Base-by-base conservation (phyloP, 2,113 vertebrate species). In the Brevimyrus niger region DNA sequence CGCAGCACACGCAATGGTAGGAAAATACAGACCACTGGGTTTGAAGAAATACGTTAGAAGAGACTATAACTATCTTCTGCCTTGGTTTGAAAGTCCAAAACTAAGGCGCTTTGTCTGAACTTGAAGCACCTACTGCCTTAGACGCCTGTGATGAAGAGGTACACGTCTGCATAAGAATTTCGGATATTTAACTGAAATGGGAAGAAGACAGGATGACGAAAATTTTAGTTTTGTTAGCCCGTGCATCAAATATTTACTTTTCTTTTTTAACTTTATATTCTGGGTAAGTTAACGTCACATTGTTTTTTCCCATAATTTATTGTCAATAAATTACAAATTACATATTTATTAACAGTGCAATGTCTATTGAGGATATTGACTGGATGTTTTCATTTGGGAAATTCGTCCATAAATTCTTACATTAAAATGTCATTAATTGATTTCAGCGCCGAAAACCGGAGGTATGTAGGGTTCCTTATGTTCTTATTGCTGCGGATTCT, bases 261-360 rank as follows among this genome's bases (percentile, higher is more conserved):
- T 87, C 55, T 44, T 87, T 65, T 87, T 87, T 15, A 87, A 87
- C 87, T 87, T 87, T 27, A 61, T 87, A 65, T 87, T 87, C 53
- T 87, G 87, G 87, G 87, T 87, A 87, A 65, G 87, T 87, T 17
- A 86, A 51, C 44, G 46, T 53, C 15, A 65, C 35, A 23, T 27
- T 23, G 11, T 7, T 51, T 19, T 53, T 27, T 53, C 7, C 23
- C 2, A 19, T 38, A 42, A 42, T 84, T 84, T 84, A 47, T n/a
- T 47, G 82, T 47, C 82, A 47, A 47, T 84, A 47, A 46, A 85
- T 47, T 31, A 27, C 27, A 31, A 38, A 76, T 76, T 7, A 38
- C 31, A 80, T 38, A 38, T 42, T 80, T 80, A 6, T 38, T 19
- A 42, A 19, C 35, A 42, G n/a, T 42, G 4, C 15, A 38, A 17